These are phyloP conservation scores for Apostichopus parvimensis DNA, from an alignment of 35 echinoderm and acorn worm genomes.

Conservation along the genomic window DNA sequence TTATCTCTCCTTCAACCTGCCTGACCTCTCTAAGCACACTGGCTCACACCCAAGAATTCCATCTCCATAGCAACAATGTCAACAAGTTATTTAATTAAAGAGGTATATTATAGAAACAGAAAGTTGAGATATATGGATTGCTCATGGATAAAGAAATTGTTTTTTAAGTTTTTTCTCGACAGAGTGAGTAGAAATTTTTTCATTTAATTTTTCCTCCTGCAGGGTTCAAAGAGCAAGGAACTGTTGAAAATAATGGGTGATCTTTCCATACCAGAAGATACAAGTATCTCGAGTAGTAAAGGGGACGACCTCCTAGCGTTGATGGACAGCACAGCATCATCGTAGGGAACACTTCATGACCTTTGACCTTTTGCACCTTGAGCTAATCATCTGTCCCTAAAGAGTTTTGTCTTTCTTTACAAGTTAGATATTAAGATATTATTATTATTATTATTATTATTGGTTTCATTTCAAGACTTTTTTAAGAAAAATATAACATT, in stretches of 20 bases:
- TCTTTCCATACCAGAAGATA: slow-evolving; percentile 75
- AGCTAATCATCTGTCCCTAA: slow-evolving; percentile 9
- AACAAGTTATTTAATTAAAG: no score
- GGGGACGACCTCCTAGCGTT: slow-evolving; percentile 92
- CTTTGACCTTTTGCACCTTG: slow-evolving; percentile 51
- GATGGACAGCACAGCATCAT: slow-evolving; percentile 85
- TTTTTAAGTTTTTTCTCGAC: no score
- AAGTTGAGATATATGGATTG: no score
- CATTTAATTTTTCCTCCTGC: not conserved
- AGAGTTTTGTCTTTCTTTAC: slow-evolving; percentile 43
- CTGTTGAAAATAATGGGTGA: slow-evolving; percentile 91
- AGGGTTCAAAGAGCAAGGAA: slow-evolving; percentile 87
- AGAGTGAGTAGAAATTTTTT: not conserved
- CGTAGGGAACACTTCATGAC: not conserved
- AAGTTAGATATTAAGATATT: not conserved
- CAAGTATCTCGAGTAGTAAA: slow-evolving; percentile 53
- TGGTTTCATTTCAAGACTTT: no score
- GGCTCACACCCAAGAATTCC: no score
- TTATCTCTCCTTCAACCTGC: no score
- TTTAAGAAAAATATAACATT: no score
- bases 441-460: no score
- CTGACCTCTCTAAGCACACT: no score
- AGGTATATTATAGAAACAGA: no score
- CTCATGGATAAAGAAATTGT: no score
- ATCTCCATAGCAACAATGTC: no score